phyloP scores from a whole-genome alignment of 2,888 invertebrate genomes.

The Gisinianus flammeolus region DNA sequence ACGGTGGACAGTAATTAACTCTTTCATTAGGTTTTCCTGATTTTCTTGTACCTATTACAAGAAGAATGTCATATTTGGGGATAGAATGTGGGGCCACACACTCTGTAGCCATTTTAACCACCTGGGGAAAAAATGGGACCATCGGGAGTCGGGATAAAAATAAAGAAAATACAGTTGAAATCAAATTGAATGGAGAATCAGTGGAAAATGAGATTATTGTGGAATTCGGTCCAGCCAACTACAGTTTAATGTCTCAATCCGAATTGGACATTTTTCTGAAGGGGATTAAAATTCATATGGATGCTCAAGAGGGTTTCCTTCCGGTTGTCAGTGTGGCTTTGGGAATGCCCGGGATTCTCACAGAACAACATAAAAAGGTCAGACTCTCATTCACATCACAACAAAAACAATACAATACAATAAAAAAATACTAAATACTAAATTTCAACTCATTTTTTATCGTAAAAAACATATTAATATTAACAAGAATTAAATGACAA shows the following conservation, averaged over 20 bases:
- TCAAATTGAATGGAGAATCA: constrained; percentile 4
- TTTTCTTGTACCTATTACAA: no score
- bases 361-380: constrained; percentile 47
- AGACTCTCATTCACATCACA: not conserved
- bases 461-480: not conserved
- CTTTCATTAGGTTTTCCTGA: no score
- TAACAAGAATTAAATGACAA: not conserved
- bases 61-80: constrained; percentile 37
- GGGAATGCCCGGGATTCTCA: constrained; percentile 56
- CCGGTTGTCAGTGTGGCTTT: constrained; percentile 43
- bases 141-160: no score
- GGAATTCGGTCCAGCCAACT: constrained; percentile 53
- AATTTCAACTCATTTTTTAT: not conserved
- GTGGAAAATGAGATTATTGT: constrained; percentile 3
- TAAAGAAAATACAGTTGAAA: no score
- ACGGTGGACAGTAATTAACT: no score
- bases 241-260: constrained; percentile 37
- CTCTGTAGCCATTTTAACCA: constrained; percentile 41
- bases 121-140: constrained; percentile 22
- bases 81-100: constrained; percentile 55
- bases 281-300: constrained; percentile 1
- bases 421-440: not conserved
- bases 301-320: no score
- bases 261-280: constrained; percentile 46
- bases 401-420: not conserved